Evolutionary conservation across 2,797 vertebrate genomes (phyloP), one percentile per base, ranked within the genome.

Genomic region (Lacerta bilineata): DNA sequence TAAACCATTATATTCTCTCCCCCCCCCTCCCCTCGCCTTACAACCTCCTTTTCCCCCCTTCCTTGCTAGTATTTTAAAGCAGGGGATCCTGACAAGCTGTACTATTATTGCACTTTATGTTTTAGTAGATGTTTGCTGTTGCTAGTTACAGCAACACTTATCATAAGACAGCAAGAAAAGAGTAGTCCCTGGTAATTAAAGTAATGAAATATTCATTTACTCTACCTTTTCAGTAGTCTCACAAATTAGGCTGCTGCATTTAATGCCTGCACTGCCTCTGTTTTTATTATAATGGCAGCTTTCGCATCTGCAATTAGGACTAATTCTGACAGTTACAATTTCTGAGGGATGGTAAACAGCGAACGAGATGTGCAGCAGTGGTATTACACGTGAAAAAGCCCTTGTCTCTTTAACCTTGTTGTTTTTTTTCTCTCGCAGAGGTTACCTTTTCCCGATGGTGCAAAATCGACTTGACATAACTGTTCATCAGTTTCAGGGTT

Each of bases 191-290:
- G 98, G 98, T 98, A 98, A 99, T 99, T 99, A 99, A 98, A 98
- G 98, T 98, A 98, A 99, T 99, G 98, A 99, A 99, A 99, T 99
- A 99, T 99, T 99, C 98, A 99, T 99, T 98, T 98, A 97, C 98
- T 98, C 98, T 98, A 98, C 98, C 98, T 99, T 99, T 98, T 98
- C 98, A 98, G 98, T 98, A 98, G 98, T 97, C 97, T 96, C 98
- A 98, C 98, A 99, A 99, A 98, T 98, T 98, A 99, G 98, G 97
- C 98, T 97, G 98, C 98, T 98, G 97, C 97, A 97, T 98, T 98
- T 98, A 98, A 98, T 98, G 98, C 98, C 98, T 97, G 97, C 97
- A 97, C 97, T 97, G 98, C 97, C 98, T 98, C 97, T 97, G 97
- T 98, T 98, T 98, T 98, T 98, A 98, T 98, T 98, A 98, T 98